Base-by-base conservation (phyloP, 2,888 invertebrate genomes). In the Ennomos fuscantarius region DNA sequence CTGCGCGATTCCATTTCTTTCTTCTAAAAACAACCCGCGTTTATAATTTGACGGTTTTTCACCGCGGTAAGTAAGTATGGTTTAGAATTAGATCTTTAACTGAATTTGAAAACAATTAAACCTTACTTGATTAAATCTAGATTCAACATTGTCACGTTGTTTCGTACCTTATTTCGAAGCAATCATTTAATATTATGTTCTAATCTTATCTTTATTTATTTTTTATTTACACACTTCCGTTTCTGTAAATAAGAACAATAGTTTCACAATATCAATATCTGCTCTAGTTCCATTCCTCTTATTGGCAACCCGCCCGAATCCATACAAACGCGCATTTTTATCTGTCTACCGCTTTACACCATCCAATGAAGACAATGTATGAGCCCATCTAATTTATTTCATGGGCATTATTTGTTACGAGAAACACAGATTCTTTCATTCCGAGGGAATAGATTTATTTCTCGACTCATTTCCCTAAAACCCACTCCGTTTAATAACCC, bases 401-500 rank as follows among this genome's bases (percentile, higher is more conserved):
- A 83, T 74, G 74, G 76, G 70, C 74, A 77, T 78, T 80, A 78
- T 82, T 85, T 86, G 79, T 56, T 60, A 68, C 76, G 70, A 73
- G 24, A 76, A 81, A 86, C 83, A 84, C 73, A 78, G 77, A 84
- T 86, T 79, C 79, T 74, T 78, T 76, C 76, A 78, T 79, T 76
- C 74, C 65, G 70, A 78, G 75, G 77, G 77, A 73, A 76, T 76
- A 79, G 81, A 89, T 87, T 84, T 87, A 88, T 88, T 84, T 74
- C 75, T 72, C 75, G 72, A 74, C 82, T 87, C 87, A 87, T 92
- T 89, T 89, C 81, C 87, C 81, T 89, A 87, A 90, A 87, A 87
- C 88, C 87, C 87, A 87, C 89, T 90, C 82, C 83, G 80, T 81
- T 89, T 89, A 90, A 92, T 89, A 91, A 88, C 90, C 84, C 82